These are phyloP conservation scores for Dasyurus viverrinus DNA, from an alignment of 2,113 vertebrate species.

Conservation along the genomic window DNA sequence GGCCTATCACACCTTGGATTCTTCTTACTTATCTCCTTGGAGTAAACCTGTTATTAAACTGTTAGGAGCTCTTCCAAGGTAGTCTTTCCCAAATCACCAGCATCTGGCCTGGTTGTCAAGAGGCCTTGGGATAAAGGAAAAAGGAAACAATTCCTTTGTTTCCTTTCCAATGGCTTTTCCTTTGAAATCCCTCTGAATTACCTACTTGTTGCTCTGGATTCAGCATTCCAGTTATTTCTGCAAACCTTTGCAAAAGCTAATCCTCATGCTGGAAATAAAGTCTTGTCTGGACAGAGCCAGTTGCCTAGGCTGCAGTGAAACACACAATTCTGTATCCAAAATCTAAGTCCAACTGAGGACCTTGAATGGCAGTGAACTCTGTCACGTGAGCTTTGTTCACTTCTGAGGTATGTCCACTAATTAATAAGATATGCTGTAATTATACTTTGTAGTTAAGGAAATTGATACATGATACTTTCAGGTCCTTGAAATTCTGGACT, in stretches of 20 bases:
- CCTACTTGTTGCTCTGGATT: neutral
- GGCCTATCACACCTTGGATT: neutral
- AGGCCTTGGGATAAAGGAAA: neutral
- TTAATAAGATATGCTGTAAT: neutral
- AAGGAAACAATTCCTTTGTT: neutral
- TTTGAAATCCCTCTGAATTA: neutral
- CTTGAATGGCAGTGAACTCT: neutral
- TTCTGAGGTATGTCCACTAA: neutral
- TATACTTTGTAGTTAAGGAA: neutral
- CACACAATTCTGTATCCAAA: neutral
- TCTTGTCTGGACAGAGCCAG: no score
- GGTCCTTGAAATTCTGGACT: neutral
- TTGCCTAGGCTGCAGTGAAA: neutral
- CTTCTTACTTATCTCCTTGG: neutral
- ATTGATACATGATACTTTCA: neutral
- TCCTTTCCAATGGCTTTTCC: neutral
- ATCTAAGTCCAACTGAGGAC: neutral
- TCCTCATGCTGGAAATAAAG: neutral
- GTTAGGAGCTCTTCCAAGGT: neutral
- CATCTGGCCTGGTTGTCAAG: neutral
- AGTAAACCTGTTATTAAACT: neutral
- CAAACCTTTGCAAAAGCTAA: neutral
- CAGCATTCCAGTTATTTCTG: neutral
- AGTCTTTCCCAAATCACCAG: neutral
- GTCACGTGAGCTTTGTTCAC: neutral